Evolutionary conservation across 2,113 vertebrate species (phyloP).

Genomic region (Callithrix jacchus): DNA sequence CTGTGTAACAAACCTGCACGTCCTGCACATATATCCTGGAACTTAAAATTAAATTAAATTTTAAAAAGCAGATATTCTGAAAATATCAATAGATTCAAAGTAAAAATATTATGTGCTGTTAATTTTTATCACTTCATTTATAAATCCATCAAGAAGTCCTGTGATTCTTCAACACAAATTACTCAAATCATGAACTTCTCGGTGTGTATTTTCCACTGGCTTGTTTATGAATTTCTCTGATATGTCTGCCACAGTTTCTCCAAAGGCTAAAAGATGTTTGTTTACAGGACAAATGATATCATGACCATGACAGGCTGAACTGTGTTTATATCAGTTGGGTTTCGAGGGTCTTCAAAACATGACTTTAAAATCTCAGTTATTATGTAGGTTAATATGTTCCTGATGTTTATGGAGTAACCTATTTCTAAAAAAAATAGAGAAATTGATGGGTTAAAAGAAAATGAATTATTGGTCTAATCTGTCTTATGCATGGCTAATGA

Average conservation of each 20-base stretch:
- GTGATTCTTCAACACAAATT: conserved; percentile 21
- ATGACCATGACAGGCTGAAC: conserved; percentile 23
- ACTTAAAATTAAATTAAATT: too few relatives aligned
- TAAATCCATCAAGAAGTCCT: not conserved
- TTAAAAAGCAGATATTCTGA: conserved; percentile 9
- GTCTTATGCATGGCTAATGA: not conserved
- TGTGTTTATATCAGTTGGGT: conserved; percentile 65
- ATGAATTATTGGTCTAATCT: conserved; percentile 47
- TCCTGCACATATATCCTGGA: too few relatives aligned
- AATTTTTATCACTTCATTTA: conserved; percentile 12
- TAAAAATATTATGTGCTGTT: not conserved
- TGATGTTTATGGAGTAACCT: conserved; percentile 40
- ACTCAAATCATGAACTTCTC: conserved; percentile 19
- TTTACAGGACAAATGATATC: conserved; percentile 73
- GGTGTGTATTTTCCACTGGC: conserved; percentile 29
- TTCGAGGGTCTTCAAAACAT: conserved; percentile 71
- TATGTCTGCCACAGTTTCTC: conserved; percentile 26
- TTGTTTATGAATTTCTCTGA: conserved; percentile 66
- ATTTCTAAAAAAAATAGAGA: conserved; percentile 69
- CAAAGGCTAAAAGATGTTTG: conserved; percentile 62
- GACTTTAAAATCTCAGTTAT: conserved; percentile 53
- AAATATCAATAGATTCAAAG: conserved; percentile 26
- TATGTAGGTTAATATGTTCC: conserved; percentile 58
- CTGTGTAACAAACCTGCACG: too few relatives aligned
- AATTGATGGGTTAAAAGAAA: not conserved